These are phyloP conservation scores for Diadegma fenestrale DNA, from an alignment of 2,888 invertebrate genomes.

Conservation along the genomic window DNA sequence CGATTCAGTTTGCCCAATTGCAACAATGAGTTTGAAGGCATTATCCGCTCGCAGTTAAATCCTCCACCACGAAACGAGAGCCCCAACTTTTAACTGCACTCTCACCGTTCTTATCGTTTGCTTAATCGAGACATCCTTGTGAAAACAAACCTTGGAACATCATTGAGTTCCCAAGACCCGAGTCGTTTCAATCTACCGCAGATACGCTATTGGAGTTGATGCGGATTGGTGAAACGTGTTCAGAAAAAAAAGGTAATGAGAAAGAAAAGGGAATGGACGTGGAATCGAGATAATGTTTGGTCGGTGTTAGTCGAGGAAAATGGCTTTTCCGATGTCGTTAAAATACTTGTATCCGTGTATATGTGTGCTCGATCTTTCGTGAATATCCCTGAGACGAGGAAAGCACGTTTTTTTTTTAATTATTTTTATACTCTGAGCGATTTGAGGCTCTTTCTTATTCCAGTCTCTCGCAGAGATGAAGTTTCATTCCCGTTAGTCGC, in stretches of 20 bases:
- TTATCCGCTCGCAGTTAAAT: background rate
- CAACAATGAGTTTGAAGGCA: background rate
- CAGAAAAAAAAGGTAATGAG: background rate
- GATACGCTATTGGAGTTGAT: slow-evolving; percentile 4
- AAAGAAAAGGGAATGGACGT: background rate
- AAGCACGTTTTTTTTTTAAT: slow-evolving; percentile 13
- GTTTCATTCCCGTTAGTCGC: slow-evolving; percentile 45
- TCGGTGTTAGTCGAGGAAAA: slow-evolving; percentile 35
- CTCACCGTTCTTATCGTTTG: background rate
- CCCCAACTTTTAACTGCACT: background rate
- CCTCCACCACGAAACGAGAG: background rate
- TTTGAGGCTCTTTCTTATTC: slow-evolving; percentile 30
- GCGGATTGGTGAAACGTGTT: background rate
- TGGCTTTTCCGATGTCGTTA: slow-evolving; percentile 60
- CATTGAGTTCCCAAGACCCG: background rate
- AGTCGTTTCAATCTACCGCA: background rate
- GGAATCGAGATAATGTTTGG: slow-evolving; percentile 3
- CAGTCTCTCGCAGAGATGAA: slow-evolving; percentile 5
- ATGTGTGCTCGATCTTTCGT: slow-evolving; percentile 19
- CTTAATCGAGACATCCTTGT: background rate
- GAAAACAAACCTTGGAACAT: background rate
- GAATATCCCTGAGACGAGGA: slow-evolving; percentile 33
- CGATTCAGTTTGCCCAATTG: background rate
- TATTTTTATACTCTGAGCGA: slow-evolving; percentile 19
- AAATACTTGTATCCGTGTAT: slow-evolving; percentile 7